These are phyloP conservation scores for Conus ventricosus DNA, from an alignment of 1,140 invertebrate species.

Conservation along the genomic window DNA sequence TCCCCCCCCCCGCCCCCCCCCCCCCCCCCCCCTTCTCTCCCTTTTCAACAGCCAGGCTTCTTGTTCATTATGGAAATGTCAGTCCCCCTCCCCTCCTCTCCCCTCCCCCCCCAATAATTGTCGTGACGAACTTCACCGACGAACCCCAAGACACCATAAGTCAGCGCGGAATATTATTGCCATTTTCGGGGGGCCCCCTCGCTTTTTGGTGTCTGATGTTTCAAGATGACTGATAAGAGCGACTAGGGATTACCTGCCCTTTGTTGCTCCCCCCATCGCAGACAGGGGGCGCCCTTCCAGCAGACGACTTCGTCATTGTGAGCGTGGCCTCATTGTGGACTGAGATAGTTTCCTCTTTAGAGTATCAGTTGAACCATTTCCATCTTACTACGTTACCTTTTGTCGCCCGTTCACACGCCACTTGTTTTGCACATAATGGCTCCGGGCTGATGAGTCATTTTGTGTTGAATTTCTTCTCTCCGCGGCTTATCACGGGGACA, in stretches of 20 bases:
- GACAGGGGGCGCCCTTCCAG: slow-evolving; percentile 20
- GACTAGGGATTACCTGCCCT: slow-evolving; percentile 18
- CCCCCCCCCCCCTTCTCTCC: neutral
- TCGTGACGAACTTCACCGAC: neutral
- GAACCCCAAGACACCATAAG: neutral
- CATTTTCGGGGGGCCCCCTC: neutral
- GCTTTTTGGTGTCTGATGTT: slow-evolving; percentile 4
- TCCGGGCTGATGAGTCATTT: slow-evolving; percentile 22
- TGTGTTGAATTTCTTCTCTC: slow-evolving; percentile 14
- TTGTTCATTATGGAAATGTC: neutral
- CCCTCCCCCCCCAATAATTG: neutral
- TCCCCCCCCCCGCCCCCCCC: too few relatives aligned
- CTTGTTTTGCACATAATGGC: slow-evolving; percentile 20
- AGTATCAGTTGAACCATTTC: slow-evolving; percentile 2
- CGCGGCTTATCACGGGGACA: neutral
- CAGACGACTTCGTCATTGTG: slow-evolving; percentile 16
- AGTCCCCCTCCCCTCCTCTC: neutral
- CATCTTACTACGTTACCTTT: slow-evolving; percentile 7
- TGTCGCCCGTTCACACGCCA: slow-evolving; percentile 9
- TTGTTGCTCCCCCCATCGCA: slow-evolving; percentile 3
- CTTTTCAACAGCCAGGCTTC: neutral
- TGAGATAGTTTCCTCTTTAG: neutral
- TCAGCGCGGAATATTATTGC: slow-evolving; percentile 16
- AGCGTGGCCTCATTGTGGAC: neutral
- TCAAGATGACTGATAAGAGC: slow-evolving; percentile 25